A percentile compares a stretch with the other conserved stretches of the same genome.
Evolutionary conservation across 2,888 invertebrate species (phyloP).

Genomic region (Drosophila monieri): DNA sequence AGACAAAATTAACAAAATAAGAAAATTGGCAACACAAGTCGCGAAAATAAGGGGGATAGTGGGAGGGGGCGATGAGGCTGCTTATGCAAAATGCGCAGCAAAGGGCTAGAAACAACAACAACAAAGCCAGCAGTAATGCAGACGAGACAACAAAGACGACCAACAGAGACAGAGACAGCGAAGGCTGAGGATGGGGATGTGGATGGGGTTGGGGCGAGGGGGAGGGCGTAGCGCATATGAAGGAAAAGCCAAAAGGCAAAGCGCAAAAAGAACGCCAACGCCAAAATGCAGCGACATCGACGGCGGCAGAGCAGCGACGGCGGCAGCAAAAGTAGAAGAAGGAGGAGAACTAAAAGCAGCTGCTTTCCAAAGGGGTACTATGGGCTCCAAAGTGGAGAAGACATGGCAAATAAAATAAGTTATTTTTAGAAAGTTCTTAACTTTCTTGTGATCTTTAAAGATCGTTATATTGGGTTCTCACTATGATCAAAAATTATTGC

Average conservation of each 20-base stretch:
- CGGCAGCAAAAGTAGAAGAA: conserved; percentile 13
- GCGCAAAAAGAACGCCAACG: conserved; percentile 75
- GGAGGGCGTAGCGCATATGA: conserved; percentile 46
- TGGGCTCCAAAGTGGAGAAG: conserved; percentile 3
- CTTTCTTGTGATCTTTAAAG: too few relatives aligned
- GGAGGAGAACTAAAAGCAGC: conserved; percentile 38
- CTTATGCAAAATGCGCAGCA: conserved; percentile 63
- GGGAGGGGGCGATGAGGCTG: conserved; percentile 43
- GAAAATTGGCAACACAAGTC: conserved; percentile 57
- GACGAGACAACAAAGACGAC: conserved; percentile 74
- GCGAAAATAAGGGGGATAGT: conserved; percentile 30
- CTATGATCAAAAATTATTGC: not conserved
- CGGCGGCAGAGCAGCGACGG: conserved; percentile 32
- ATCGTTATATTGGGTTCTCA: too few relatives aligned
- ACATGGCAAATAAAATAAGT: not conserved
- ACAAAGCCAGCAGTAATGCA: conserved; percentile 22
- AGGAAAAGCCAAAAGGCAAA: conserved; percentile 66
- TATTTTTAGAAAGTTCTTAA: not conserved
- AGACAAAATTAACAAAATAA: conserved; percentile 66
- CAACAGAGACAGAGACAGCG: conserved; percentile 32
- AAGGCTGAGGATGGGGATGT: conserved; percentile 23
- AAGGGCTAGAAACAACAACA: conserved; percentile 33
- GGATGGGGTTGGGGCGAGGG: conserved; percentile 13
- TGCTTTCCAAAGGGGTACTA: conserved; percentile 37
- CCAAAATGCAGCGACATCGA: conserved; percentile 67